Base-by-base conservation (phyloP, 2,888 invertebrate species). In the Erannis defoliaria region DNA sequence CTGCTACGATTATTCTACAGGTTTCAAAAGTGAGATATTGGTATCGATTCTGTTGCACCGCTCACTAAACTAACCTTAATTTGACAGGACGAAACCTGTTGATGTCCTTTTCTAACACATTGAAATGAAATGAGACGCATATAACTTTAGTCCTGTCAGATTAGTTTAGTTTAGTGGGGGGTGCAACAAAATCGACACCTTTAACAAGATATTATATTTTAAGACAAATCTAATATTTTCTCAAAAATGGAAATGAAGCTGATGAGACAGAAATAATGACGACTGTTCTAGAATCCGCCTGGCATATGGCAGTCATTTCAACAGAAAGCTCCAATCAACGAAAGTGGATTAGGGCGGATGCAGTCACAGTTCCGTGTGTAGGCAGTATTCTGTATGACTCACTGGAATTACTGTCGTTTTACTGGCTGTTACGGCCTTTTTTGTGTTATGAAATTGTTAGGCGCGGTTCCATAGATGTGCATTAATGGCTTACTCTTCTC, bases 251-350 rank as follows among this genome's bases (percentile, higher is more conserved):
- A 18, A 18, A 38, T n/a, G 21, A 23, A 12, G 5, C 21, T 42
- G 23, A 21, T 23, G 38, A 5, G n/a, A 42, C 8, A 42, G 12
- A 21, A 42, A 21, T n/a, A n/a, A 21, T 21, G 21, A 21, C 21
- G 19, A 19, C 12, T 40, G 23, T n/a, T 42, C n/a, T 42, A 23
- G 21, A 42, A 21, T 19, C 12, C 40, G 19, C n/a, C 19, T 16
- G 33, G 33, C 12, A 33, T n/a, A 12, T 21, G 37, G 21, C 12
- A 37, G 50, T 38, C 10, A 51, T 19, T 31, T 12, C 1, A 18
- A 31, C 23, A 14, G 45, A 31, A 40, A n/a, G 19, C 21, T 68
- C 45, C 58, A 58, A 60, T 66, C 33, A 45, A 26, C 19, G n/a
- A 38, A 23, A 60, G 49, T 64, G 35, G 43, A 56, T 59, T 56